Base-by-base conservation (phyloP, 2,888 invertebrate genomes). In the Chalcis sispes region DNA sequence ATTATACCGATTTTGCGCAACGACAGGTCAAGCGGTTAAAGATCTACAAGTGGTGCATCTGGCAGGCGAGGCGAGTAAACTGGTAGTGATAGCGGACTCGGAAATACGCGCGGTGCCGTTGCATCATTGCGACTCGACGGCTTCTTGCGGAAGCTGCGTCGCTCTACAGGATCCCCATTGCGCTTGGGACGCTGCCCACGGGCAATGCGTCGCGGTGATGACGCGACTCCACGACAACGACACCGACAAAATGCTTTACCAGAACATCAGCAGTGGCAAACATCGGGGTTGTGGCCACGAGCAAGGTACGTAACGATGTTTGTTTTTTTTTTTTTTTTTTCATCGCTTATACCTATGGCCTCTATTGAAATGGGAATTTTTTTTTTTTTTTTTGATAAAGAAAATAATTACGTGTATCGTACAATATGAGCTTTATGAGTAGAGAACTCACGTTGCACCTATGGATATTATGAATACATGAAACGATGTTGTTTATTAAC, bases 101-200 rank as follows among this genome's bases (percentile, higher is more conserved):
- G 94, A 96, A 84, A 94, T 98, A 75, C 93, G 94, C 81, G 93
- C 96, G 15, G 92, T 98, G 69, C 94, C 96, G 15, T 90, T 98
- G 69, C 95, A 97, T 83, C 94, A 97, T 84, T 99, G 99, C 87
- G 89, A 89, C 78, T 85, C 85, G 8, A 77, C 81, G 0, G 83
- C 82, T 80, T 89, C 89, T 89, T 95, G 90, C 90, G 93, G 94
- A 79, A 93, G 94, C 82, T 99, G 99, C 89, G 93, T 99, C 2
- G 93, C 93, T 40, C 90, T 98, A 76, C 97, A 98, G 90, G 99
- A 99, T 90, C 99, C 99, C 0, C 97, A 98, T 88, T 99, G 99
- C 89, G 97, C 97, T 23, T 99, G 98, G 98, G 95, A 97, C 87
- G 92, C 93, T 5, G 89, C 90, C 59, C 89, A 89, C 80, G 88